phyloP scores from a whole-genome alignment of 2,113 vertebrate genomes.

The Illadopsis cleaveri region DNA sequence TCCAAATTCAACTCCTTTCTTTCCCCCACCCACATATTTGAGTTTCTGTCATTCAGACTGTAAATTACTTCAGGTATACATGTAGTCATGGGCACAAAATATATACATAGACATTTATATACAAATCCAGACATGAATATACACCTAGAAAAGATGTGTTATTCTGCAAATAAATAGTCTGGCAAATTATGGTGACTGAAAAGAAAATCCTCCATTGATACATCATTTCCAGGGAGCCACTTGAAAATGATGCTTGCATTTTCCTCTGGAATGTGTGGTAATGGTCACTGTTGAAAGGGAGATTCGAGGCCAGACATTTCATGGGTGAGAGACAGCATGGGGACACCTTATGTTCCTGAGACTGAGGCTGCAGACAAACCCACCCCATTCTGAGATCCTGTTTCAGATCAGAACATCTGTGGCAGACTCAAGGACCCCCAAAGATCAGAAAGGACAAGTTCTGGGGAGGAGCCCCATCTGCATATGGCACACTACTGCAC shows the following conservation, averaged over 20 bases:
- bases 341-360: neutral
- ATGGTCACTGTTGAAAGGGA: neutral
- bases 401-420: neutral
- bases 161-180: neutral
- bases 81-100: neutral
- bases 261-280: neutral
- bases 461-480: neutral
- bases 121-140: neutral
- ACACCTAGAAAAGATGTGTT: neutral
- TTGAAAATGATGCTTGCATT: neutral
- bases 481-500: neutral
- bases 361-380: neutral
- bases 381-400: neutral
- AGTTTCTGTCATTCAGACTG: neutral
- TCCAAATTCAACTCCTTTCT: neutral
- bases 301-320: neutral
- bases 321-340: fast-evolving
- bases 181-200: neutral
- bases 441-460: neutral
- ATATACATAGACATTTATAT: neutral
- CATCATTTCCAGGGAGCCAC: neutral
- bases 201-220: neutral
- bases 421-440: neutral
- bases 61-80: neutral
- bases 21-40: neutral